phyloP scores from a whole-genome alignment of 2,888 invertebrate species.

The Nymphalis urticae region DNA sequence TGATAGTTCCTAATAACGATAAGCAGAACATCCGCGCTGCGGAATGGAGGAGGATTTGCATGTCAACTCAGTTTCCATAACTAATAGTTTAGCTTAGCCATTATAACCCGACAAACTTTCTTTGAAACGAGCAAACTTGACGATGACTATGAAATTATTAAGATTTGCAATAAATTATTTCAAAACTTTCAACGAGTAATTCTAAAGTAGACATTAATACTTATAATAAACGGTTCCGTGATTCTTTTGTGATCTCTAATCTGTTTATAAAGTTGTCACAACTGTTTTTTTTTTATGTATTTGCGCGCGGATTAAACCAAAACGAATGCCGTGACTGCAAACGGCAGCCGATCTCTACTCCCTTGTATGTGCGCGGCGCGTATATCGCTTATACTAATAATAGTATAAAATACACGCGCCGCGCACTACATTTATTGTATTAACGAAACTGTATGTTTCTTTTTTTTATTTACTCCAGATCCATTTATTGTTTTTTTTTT shows the following conservation, averaged over 20 bases:
- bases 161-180: conserved; percentile 61
- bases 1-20: conserved; percentile 34
- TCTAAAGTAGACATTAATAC: conserved; percentile 39
- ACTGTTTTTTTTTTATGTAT: neutral
- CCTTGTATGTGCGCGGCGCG: no score
- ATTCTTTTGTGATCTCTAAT: conserved; percentile 13
- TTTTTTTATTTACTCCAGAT: no score
- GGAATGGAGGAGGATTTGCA: conserved; percentile 68
- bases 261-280: neutral
- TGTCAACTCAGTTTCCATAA: conserved; percentile 75
- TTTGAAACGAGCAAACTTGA: conserved; percentile 60
- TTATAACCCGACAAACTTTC: conserved; percentile 63
- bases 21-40: conserved; percentile 39
- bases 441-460: no score
- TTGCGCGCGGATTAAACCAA: no score
- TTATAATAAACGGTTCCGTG: conserved; percentile 34
- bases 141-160: conserved; percentile 64
- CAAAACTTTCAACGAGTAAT: conserved; percentile 53
- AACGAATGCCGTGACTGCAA: no score
- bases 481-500: no score
- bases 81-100: conserved; percentile 67
- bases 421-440: no score
- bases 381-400: no score
- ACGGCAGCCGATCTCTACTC: no score
- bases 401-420: no score